phyloP scores from a whole-genome alignment of 2,113 vertebrate species.

The Thomomys bottae region DNA sequence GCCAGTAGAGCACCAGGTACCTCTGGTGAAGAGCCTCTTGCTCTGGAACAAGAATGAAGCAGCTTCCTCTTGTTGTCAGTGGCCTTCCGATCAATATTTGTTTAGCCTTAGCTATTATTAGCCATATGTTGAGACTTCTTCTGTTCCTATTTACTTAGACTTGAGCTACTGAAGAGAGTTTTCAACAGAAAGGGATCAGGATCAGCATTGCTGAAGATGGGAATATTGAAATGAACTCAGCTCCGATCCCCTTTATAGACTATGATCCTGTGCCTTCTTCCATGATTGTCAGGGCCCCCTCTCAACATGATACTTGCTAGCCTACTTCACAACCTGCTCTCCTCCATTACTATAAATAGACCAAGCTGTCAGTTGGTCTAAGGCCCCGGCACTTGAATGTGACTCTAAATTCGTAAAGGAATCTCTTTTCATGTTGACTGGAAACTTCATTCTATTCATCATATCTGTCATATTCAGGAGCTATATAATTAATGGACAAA shows the following conservation, averaged over 20 bases:
- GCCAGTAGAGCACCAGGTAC: not conserved
- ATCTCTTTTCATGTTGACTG: not conserved
- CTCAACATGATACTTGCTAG: not conserved
- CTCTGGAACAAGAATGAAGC: not conserved
- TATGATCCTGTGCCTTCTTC: not conserved
- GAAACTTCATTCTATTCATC: not conserved
- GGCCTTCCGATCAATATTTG: not conserved
- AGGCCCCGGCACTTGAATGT: not conserved
- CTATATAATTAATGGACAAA: not conserved
- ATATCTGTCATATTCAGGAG: not conserved
- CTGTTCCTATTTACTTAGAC: not conserved
- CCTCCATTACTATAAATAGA: not conserved
- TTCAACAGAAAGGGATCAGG: not conserved
- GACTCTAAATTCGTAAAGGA: not conserved
- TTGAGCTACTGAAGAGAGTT: not conserved
- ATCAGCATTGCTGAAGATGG: not conserved
- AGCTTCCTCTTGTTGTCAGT: not conserved
- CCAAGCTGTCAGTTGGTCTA: rapidly evolving
- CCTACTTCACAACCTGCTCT: rapidly evolving
- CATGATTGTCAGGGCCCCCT: not conserved
- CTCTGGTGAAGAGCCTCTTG: not conserved
- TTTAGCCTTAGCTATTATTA: not conserved
- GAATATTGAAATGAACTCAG: not conserved
- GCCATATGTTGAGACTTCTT: too few species aligned
- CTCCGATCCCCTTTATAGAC: not conserved